Percentiles rank a stretch among this genome's conserved stretches.
These are phyloP conservation scores for Morpho helenor DNA, from an alignment of 2,888 invertebrate species.

Conservation along the genomic window DNA sequence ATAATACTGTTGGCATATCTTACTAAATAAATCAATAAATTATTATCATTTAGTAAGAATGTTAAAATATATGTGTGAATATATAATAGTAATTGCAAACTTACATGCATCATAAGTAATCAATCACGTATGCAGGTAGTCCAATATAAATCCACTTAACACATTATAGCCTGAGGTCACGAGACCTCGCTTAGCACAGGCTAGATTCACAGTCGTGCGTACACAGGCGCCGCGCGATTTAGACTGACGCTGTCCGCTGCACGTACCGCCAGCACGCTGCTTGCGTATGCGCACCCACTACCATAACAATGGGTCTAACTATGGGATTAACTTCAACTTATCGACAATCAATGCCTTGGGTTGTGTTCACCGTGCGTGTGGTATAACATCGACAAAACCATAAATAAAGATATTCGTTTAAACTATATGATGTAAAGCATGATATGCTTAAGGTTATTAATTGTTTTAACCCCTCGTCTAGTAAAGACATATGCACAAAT, in stretches of 20 bases:
- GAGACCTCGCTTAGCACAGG: slow-evolving; percentile 16
- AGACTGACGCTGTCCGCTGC: slow-evolving; percentile 38
- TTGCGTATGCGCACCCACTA: slow-evolving; percentile 16
- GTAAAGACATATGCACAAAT: no score
- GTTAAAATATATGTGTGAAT: neutral
- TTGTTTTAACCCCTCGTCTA: no score
- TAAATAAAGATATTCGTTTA: neutral
- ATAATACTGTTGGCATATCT: no score
- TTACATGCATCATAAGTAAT: slow-evolving; percentile 68
- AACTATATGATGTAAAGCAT: neutral
- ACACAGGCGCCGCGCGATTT: slow-evolving; percentile 41
- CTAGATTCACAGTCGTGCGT: slow-evolving; percentile 36
- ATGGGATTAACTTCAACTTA: slow-evolving; percentile 11
- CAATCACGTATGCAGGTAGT: slow-evolving; percentile 35
- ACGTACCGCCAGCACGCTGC: slow-evolving; percentile 28
- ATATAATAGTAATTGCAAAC: slow-evolving; percentile 30
- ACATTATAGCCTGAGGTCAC: slow-evolving; percentile 53
- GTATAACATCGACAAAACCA: neutral
- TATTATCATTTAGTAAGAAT: no score
- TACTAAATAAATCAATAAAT: no score
- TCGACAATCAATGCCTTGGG: slow-evolving; percentile 7
- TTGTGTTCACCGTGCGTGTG: neutral
- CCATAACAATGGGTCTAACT: slow-evolving; percentile 20
- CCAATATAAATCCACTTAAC: slow-evolving; percentile 42
- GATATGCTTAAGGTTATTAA: no score